Percentiles rank a stretch among this genome's conserved stretches.
These are phyloP conservation scores for Pseudachorutes palmiensis DNA, from an alignment of 1,140 invertebrate species.

Conservation along the genomic window DNA sequence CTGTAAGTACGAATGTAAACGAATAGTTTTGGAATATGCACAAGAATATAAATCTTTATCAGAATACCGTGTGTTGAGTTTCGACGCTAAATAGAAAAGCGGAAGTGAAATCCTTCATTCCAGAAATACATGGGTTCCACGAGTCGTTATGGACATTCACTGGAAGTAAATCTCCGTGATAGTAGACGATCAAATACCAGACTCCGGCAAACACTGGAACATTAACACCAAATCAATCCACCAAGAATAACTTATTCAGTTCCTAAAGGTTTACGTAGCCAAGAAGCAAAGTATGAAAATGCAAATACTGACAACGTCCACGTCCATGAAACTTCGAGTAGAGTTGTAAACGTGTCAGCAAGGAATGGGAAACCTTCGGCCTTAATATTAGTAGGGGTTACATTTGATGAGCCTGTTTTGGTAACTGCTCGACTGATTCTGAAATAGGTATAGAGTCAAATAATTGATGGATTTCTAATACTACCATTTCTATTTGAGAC, in stretches of 20 bases:
- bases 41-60: not conserved
- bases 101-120: conserved; percentile 18
- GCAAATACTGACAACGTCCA: conserved; percentile 11
- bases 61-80: conserved; percentile 23
- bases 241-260: too few species aligned
- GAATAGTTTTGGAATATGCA: not conserved
- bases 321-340: conserved; percentile 15
- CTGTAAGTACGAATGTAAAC: not conserved
- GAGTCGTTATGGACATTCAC: not conserved
- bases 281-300: conserved; percentile 14
- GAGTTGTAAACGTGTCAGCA: conserved; percentile 11
- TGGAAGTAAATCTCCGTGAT: conserved; percentile 12
- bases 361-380: conserved; percentile 11
- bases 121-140: conserved; percentile 14
- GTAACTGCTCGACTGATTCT: conserved; percentile 16
- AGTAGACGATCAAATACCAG: conserved; percentile 19
- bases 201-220: conserved; percentile 6
- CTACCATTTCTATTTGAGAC: not conserved
- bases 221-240: conserved; percentile 3
- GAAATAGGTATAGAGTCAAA: not conserved
- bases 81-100: conserved; percentile 18
- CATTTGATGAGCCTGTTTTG: conserved; percentile 6
- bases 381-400: conserved; percentile 12
- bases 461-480: not conserved
- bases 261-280: conserved; percentile 14